These are phyloP conservation scores for Synanthedon vespiformis DNA, from an alignment of 2,888 invertebrate genomes.

Conservation along the genomic window DNA sequence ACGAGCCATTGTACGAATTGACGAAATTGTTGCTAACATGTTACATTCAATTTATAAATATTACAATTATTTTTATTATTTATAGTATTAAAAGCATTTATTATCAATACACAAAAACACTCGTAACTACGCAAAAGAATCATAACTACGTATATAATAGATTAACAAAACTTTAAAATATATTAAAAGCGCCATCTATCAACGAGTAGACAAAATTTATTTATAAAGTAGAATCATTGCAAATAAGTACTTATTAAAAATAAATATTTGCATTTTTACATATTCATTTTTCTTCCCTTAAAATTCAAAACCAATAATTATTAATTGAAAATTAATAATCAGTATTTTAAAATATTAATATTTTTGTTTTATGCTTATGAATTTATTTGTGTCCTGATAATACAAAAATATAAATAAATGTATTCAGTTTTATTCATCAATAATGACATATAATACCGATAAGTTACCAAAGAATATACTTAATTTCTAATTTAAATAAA, in stretches of 20 bases:
- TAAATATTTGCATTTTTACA: too few species aligned
- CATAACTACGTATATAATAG: too few species aligned
- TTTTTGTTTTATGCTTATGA: too few species aligned
- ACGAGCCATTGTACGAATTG: constrained; percentile 34
- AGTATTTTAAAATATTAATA: background rate
- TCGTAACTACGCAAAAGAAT: too few species aligned
- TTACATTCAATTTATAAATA: background rate
- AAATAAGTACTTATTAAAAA: too few species aligned
- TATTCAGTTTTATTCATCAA: background rate
- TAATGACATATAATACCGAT: background rate
- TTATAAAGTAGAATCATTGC: too few species aligned
- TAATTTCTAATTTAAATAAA: too few species aligned
- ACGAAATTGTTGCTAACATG: constrained; percentile 14
- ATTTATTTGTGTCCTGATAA: background rate
- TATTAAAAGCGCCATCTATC: constrained; percentile 23
- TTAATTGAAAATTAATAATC: too few species aligned
- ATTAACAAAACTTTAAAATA: too few species aligned
- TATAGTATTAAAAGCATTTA: background rate
- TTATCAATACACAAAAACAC: background rate
- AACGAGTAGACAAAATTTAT: constrained; percentile 12
- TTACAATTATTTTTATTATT: background rate
- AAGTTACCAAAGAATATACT: background rate
- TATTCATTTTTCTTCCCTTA: too few species aligned
- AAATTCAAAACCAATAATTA: too few species aligned
- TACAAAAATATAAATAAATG: background rate